Conservation (phyloP, 2,113 vertebrate genomes). For the Lanius collurio region DNA sequence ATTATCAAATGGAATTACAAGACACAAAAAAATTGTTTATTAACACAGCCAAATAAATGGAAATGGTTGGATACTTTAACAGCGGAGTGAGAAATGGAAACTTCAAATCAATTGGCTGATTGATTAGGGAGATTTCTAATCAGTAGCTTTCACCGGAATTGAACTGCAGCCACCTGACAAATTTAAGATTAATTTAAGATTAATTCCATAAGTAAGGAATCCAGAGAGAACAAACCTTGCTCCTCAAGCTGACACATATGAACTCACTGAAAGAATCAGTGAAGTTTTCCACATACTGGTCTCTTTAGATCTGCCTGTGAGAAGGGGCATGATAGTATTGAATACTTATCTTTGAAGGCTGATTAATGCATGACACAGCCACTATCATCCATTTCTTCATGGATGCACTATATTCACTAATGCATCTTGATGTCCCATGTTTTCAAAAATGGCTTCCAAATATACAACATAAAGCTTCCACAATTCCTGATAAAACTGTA, state of each 20-base stretch:
- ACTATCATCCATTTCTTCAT: not conserved
- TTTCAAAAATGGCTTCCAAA: not conserved
- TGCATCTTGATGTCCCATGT: not conserved
- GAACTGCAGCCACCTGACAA: not conserved
- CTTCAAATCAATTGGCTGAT: not conserved
- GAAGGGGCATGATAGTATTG: not conserved
- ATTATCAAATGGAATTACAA: not conserved
- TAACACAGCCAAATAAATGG: not conserved
- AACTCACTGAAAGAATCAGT: not conserved
- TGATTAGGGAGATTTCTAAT: conserved; percentile 8
- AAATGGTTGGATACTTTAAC: not conserved
- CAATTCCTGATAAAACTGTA: not conserved
- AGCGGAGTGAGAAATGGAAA: not conserved
- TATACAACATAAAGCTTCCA: not conserved
- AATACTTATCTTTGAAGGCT: not conserved
- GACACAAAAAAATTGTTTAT: not conserved
- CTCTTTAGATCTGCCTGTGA: not conserved
- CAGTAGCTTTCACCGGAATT: not conserved
- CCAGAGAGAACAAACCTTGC: not conserved
- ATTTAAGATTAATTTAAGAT: not conserved
- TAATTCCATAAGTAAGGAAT: not conserved
- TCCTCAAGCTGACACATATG: not conserved
- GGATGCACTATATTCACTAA: not conserved
- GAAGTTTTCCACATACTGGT: not conserved
- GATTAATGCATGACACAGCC: not conserved